Percentiles rank a stretch among this genome's conserved stretches.
Evolutionary conservation across 2,888 invertebrate species (phyloP).

Genomic region (Gastracanthus pulcherrimus): DNA sequence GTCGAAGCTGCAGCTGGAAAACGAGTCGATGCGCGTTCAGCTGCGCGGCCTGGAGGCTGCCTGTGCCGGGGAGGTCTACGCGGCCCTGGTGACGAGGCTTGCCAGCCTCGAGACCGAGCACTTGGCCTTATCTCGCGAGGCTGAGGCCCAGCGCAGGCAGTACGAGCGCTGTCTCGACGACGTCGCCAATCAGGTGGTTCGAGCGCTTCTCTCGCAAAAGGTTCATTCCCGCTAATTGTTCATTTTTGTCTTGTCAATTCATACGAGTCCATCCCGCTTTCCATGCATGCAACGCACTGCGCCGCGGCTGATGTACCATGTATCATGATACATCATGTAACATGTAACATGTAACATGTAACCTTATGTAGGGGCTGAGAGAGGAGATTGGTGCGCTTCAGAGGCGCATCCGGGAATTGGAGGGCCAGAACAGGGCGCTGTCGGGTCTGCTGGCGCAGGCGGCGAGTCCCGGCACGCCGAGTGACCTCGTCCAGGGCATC

Average conservation of each 20-base stretch:
- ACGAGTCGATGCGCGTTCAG: constrained; percentile 81
- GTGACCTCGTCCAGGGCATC: constrained; percentile 71
- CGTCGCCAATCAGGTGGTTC: constrained; percentile 90
- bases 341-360: too few relatives aligned
- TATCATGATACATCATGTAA: neutral
- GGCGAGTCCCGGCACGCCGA: constrained; percentile 79
- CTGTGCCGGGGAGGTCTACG: constrained; percentile 76
- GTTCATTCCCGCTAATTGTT: constrained; percentile 76
- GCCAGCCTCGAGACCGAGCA: constrained; percentile 81
- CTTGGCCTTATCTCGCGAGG: constrained; percentile 82
- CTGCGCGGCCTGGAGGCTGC: constrained; percentile 72
- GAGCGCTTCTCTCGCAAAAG: constrained; percentile 91
- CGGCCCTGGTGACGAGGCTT: constrained; percentile 79
- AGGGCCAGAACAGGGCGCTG: constrained; percentile 87
- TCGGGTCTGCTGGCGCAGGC: constrained; percentile 84
- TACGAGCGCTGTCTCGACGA: constrained; percentile 90
- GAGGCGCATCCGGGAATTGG: constrained; percentile 87
- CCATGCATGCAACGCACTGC: too few relatives aligned
- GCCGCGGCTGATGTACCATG: too few relatives aligned
- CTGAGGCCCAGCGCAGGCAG: constrained; percentile 84
- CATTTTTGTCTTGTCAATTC: neutral
- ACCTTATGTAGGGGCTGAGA: constrained; percentile 84
- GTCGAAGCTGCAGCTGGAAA: constrained; percentile 83
- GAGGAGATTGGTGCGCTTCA: constrained; percentile 88
- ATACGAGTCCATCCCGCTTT: neutral